A percentile compares a stretch with the other conserved stretches of the same genome.
Evolutionary conservation across 2,888 invertebrate genomes (phyloP).

Genomic region (Aspidiotus rigidus): DNA sequence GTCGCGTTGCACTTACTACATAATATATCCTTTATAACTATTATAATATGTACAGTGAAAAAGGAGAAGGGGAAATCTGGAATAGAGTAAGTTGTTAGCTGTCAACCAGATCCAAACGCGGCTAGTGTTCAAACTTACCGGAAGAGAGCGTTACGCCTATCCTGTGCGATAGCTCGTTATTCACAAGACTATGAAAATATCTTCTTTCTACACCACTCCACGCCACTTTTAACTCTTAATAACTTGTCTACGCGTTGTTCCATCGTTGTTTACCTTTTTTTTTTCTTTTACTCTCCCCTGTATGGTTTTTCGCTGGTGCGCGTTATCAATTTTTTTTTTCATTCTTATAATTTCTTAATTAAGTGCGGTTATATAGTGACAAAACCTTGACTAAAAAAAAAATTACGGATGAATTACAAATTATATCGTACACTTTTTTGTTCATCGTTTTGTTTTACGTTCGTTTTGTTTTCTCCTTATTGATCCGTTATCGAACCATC

Average conservation of each 20-base stretch:
- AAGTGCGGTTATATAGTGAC: neutral
- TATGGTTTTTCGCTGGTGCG: neutral
- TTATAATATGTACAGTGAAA: neutral
- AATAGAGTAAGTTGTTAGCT: conserved; percentile 30
- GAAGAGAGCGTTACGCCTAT: conserved; percentile 25
- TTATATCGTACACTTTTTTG: neutral
- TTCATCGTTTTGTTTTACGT: neutral
- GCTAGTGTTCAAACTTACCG: conserved; percentile 17
- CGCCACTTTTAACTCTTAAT: conserved; percentile 7
- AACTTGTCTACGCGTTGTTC: conserved; percentile 28
- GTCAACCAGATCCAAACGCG: conserved; percentile 31
- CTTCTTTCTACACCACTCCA: conserved; percentile 16
- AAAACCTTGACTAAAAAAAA: neutral
- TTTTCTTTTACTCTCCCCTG: neutral
- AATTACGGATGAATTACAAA: neutral
- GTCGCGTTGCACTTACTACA: too few relatives aligned
- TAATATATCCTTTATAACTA: too few relatives aligned
- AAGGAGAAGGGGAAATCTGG: conserved; percentile 20
- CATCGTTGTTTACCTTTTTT: conserved; percentile 20
- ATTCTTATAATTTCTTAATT: neutral
- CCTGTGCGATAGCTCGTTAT: conserved; percentile 18
- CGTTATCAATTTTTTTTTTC: conserved; percentile 3
- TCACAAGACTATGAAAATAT: conserved; percentile 24
- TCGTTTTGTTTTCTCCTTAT: neutral
- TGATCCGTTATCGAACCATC: conserved; percentile 3